phyloP scores from a whole-genome alignment of 2,797 vertebrate genomes.

The Cyprinodon diabolis region DNA sequence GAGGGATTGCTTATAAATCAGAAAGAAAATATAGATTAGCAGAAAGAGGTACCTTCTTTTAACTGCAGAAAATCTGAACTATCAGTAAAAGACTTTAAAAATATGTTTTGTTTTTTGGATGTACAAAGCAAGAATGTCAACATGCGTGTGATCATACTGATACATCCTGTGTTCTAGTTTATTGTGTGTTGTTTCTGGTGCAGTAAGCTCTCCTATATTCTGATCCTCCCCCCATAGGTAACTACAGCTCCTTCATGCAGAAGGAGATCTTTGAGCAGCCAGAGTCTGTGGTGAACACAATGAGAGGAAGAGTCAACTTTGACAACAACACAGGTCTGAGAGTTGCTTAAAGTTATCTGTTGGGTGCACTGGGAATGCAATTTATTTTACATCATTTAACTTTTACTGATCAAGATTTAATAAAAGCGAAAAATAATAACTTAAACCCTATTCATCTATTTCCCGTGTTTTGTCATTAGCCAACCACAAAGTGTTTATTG shows the following conservation, averaged over 20 bases:
- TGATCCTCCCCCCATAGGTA: conserved; percentile 79
- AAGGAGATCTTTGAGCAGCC: conserved; percentile 99
- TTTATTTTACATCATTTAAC: neutral
- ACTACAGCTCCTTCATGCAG: conserved; percentile 99
- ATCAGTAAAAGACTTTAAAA: conserved; percentile 27
- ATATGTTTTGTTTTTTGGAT: conserved; percentile 16
- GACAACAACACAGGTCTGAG: conserved; percentile 92
- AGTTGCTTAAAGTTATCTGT: neutral
- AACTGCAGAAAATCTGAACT: conserved; percentile 15
- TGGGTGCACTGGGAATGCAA: neutral
- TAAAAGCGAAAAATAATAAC: neutral
- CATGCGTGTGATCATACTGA: conserved; percentile 21
- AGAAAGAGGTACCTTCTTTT: conserved; percentile 3
- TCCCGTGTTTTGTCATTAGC: neutral
- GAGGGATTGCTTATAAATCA: neutral
- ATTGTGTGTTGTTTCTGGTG: conserved; percentile 1
- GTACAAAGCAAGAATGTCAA: conserved; percentile 36
- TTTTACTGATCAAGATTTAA: neutral
- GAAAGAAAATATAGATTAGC: conserved; percentile 7
- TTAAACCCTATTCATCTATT: neutral
- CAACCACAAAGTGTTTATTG: neutral
- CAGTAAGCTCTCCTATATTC: conserved; percentile 36
- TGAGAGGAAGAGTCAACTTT: conserved; percentile 99
- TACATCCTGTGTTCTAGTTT: neutral
- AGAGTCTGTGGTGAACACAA: conserved; percentile 97